phyloP scores from a whole-genome alignment of 2,888 invertebrate species.

The Acheta domesticus region DNA sequence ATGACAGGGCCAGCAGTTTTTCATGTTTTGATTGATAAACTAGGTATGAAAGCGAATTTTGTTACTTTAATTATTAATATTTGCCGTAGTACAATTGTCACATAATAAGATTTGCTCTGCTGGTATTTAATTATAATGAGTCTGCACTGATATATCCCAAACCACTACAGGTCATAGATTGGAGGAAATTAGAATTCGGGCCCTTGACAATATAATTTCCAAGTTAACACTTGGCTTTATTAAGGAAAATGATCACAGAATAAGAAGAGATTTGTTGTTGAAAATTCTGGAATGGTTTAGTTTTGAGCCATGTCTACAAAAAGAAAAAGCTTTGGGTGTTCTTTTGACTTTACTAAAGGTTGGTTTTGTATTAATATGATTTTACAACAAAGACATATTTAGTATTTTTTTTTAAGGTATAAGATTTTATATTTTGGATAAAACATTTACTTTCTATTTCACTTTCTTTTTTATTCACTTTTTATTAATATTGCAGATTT shows the following conservation, averaged over 20 bases:
- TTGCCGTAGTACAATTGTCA: no score
- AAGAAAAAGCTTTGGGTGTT: slow-evolving; percentile 57
- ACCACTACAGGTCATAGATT: slow-evolving; percentile 52
- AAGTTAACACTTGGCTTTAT: slow-evolving; percentile 63
- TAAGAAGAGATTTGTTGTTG: slow-evolving; percentile 57
- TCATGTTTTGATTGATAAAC: no score
- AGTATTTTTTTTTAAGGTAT: slow-evolving; percentile 22
- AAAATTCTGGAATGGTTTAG: slow-evolving; percentile 63
- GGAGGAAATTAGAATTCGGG: slow-evolving; percentile 57
- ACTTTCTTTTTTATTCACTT: slow-evolving; percentile 47
- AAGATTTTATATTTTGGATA: background rate
- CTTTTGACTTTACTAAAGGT: slow-evolving; percentile 51
- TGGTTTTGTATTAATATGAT: slow-evolving; percentile 23
- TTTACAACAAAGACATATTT: slow-evolving; percentile 20
- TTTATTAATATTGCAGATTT: slow-evolving; percentile 36
- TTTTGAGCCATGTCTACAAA: slow-evolving; percentile 53
- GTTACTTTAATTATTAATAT: no score
- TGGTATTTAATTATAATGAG: background rate
- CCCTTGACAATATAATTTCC: slow-evolving; percentile 54
- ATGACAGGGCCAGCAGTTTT: no score
- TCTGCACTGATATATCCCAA: no score
- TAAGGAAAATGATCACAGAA: slow-evolving; percentile 58
- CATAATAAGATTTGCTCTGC: no score
- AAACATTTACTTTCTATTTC: slow-evolving; percentile 40
- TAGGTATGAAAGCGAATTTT: no score